phyloP scores from a whole-genome alignment of 2,888 invertebrate genomes.

The Oxyscelio sp. region DNA sequence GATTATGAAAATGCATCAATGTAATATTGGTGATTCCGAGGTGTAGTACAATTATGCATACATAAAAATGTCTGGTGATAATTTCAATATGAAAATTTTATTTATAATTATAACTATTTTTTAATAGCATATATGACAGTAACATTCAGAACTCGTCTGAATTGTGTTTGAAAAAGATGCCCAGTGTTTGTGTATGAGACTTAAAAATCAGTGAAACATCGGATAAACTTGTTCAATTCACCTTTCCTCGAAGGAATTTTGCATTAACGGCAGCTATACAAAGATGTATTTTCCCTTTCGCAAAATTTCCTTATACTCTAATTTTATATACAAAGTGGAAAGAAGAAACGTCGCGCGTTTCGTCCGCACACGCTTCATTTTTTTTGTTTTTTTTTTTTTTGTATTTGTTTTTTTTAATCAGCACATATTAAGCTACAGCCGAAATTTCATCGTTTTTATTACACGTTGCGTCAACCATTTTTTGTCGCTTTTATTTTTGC shows the following conservation, averaged over 20 bases:
- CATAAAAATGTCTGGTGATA: too few species aligned
- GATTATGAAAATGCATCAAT: too few species aligned
- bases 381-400: too few species aligned
- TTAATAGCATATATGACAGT: too few species aligned
- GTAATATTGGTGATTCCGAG: too few species aligned
- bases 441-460: slow-evolving; percentile 19
- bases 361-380: neutral
- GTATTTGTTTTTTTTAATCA: slow-evolving; percentile 17
- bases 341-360: slow-evolving; percentile 23
- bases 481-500: slow-evolving; percentile 8
- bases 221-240: slow-evolving; percentile 31
- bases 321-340: slow-evolving; percentile 52
- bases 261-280: slow-evolving; percentile 34
- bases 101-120: too few species aligned
- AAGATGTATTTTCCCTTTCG: slow-evolving; percentile 19
- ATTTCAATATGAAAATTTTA: too few species aligned
- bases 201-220: slow-evolving; percentile 17
- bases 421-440: slow-evolving; percentile 27
- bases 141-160: too few species aligned
- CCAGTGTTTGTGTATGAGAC: slow-evolving; percentile 4
- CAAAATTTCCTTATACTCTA: slow-evolving; percentile 26
- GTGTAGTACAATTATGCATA: too few species aligned
- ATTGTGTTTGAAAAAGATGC: neutral
- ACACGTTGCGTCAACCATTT: slow-evolving; percentile 17
- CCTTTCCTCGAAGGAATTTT: slow-evolving; percentile 50